Evolutionary conservation across 2,797 vertebrate genomes (phyloP).

Genomic region (Sebastiscus tertius): DNA sequence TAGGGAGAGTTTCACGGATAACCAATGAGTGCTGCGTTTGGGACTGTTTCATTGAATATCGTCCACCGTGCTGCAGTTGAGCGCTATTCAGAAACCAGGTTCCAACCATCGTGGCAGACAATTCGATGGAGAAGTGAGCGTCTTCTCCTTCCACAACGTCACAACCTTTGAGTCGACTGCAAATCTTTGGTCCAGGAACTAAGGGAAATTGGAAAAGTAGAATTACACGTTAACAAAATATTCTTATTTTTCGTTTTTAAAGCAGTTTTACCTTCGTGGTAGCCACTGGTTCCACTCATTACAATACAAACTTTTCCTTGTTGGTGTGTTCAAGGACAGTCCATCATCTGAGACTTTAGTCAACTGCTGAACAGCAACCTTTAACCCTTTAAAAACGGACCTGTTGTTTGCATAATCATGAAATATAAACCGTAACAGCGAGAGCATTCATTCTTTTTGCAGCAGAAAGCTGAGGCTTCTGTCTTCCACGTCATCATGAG

Average conservation of each 20-base stretch:
- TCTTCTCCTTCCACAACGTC: conserved; percentile 84
- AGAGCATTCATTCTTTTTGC: too few species aligned
- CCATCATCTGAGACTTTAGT: background rate
- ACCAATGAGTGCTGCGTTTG: conserved; percentile 83
- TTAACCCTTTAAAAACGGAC: background rate
- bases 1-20: conserved; percentile 67
- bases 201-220: background rate
- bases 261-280: background rate
- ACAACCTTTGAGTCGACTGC: conserved; percentile 75
- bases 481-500: too few species aligned
- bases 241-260: background rate
- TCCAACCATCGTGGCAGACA: conserved; percentile 86
- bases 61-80: conserved; percentile 75
- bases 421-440: too few species aligned
- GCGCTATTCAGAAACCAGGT: conserved; percentile 89
- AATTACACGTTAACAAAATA: background rate
- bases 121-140: conserved; percentile 85
- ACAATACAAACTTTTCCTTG: background rate
- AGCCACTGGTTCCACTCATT: background rate
- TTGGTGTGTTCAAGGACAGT: background rate
- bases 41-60: conserved; percentile 70
- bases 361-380: background rate
- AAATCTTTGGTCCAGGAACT: conserved; percentile 90
- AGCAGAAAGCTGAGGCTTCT: too few species aligned
- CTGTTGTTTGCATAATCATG: too few species aligned